phyloP scores from a whole-genome alignment of 2,797 vertebrate genomes.

The Bufotes viridis region DNA sequence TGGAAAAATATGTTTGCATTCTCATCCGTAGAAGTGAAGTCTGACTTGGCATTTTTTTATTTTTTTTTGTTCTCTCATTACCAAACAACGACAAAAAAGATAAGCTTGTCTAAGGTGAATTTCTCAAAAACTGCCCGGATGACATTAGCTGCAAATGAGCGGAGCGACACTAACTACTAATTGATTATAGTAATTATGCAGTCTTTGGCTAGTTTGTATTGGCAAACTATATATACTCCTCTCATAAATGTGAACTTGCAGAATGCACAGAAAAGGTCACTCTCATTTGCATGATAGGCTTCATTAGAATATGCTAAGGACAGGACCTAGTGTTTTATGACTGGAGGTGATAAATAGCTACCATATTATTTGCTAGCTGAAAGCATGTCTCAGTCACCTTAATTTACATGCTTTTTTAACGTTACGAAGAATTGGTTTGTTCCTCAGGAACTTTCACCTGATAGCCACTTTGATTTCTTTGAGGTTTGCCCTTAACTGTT shows the following conservation, averaged over 20 bases:
- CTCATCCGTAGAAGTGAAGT: slow-evolving; percentile 71
- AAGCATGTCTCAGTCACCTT: slow-evolving; percentile 91
- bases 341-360: slow-evolving; percentile 96
- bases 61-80: slow-evolving; percentile 62
- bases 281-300: slow-evolving; percentile 97
- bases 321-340: slow-evolving; percentile 88
- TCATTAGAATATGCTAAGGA: slow-evolving; percentile 99
- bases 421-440: slow-evolving; percentile 76
- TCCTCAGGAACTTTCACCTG: slow-evolving; percentile 74
- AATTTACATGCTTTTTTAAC: slow-evolving; percentile 91
- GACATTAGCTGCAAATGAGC: slow-evolving; percentile 89
- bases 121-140: slow-evolving; percentile 85
- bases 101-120: slow-evolving; percentile 73
- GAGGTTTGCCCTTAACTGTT: slow-evolving; percentile 58
- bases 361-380: slow-evolving; percentile 82
- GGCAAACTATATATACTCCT: slow-evolving; percentile 86
- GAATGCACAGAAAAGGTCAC: slow-evolving; percentile 92
- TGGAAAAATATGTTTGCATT: slow-evolving; percentile 27
- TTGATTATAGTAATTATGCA: slow-evolving; percentile 96
- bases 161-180: slow-evolving; percentile 89
- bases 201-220: slow-evolving; percentile 92
- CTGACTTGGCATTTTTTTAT: slow-evolving; percentile 66
- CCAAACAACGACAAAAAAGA: slow-evolving; percentile 76
- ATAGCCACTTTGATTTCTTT: slow-evolving; percentile 79
- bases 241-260: slow-evolving; percentile 94